Evolutionary conservation across 2,797 vertebrate genomes (phyloP), one percentile per base, ranked within the genome.

Genomic region (Phataginus tricuspis): DNA sequence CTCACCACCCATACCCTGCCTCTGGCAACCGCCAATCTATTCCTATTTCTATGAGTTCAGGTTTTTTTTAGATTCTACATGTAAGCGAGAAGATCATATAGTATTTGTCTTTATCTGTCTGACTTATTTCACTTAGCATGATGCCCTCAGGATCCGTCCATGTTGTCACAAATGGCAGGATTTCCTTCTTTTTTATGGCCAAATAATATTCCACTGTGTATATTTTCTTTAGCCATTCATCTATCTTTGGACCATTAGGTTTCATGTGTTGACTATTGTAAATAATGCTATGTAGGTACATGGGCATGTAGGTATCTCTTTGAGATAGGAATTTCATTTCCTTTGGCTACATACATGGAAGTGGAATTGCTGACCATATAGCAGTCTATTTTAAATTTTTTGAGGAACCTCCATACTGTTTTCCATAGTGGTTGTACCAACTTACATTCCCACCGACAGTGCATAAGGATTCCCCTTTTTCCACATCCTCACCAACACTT

Each of bases 81-180:
- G 21, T 27, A 84, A 37, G 61, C 39, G 78, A 61, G 9, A 42
- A 61, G 9, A 42, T 57, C 23, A 55, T 55, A 11, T 13, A 72
- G 63, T 86, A 74, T 94, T 84, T 90, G 27, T 84, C 63, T 57
- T 85, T 90, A 45, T 90, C 59, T 68, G 12, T 59, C 59, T 91
- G 37, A 37, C 27, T 88, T 71, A 79, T 19, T 29, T 91, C 45
- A 45, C 11, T 91, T 45, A 72, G 61, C 79, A 51, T 51, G 59
- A 42, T 61, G 49, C 42, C 63, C 13, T 85, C 64, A 53, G 19
- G 16, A 61, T 31, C n/a, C 37, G 39, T 39, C 69, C 31, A 8
- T 72, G 8, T 93, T 72, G 49, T 87, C 57, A 34, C 49, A 37
- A 49, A 74, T 74, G 45, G 13, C 37, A 31, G 49, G 37, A 14